Percentiles rank a stretch among this genome's conserved stretches.
Conservation (phyloP, 2,888 invertebrate genomes). For the Ctenicera cuprea region DNA sequence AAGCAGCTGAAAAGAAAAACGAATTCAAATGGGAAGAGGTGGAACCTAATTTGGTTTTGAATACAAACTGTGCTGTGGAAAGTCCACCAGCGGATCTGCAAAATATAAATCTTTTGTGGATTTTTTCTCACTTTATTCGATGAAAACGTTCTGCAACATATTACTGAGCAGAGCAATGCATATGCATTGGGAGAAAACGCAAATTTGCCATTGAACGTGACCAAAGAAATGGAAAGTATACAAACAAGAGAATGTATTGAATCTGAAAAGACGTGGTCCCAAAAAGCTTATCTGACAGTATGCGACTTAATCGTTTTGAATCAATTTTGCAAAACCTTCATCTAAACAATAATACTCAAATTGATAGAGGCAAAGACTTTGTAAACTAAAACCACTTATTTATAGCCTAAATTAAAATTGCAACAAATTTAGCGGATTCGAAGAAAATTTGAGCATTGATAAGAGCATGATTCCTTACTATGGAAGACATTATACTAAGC, state of each 20-base stretch:
- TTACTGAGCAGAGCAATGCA: too few species aligned
- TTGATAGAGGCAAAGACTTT: too few species aligned
- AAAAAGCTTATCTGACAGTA: not conserved
- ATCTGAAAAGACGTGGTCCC: not conserved
- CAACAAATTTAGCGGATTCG: not conserved
- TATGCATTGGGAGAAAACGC: too few species aligned
- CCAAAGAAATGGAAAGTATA: not conserved
- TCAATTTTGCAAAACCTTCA: conserved; percentile 2
- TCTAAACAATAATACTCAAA: not conserved
- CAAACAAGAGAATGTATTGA: not conserved
- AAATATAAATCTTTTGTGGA: too few species aligned
- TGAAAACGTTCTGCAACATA: too few species aligned
- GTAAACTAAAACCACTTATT: conserved; percentile 50
- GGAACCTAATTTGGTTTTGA: too few species aligned
- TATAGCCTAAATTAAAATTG: conserved; percentile 74
- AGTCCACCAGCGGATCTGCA: too few species aligned
- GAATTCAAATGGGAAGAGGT: too few species aligned
- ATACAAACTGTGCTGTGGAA: too few species aligned
- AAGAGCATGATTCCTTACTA: conserved; percentile 39
- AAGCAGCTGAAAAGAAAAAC: too few species aligned
- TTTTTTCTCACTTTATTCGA: too few species aligned
- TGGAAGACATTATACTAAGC: conserved; percentile 46
- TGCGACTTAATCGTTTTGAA: conserved; percentile 3
- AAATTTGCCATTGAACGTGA: too few species aligned
- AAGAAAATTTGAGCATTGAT: conserved; percentile 4